Evolutionary conservation across 2,113 vertebrate species (phyloP), one percentile per base, ranked within the genome.

Genomic region (Limanda limanda): DNA sequence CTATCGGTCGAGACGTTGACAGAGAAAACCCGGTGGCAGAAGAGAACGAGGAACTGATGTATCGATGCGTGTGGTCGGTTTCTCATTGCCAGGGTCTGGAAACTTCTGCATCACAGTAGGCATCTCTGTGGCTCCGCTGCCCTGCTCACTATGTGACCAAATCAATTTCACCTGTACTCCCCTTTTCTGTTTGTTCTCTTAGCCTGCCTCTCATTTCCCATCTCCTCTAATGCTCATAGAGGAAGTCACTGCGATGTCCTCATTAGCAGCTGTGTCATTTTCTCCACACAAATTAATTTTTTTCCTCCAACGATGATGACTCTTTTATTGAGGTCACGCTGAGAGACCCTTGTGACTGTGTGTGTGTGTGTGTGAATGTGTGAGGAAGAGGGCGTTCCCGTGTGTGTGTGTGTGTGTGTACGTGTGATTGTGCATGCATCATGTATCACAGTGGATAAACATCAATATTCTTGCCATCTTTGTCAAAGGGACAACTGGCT

Each of bases 271-370:
- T 61, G 88, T 82, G 89, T 84, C 81, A 81, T 89, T 89, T 88
- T 82, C 83, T 78, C 58, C 80, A 71, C 58, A 77, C 81, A 80
- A 76, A 85, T 76, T 86, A 84, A 72, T 67, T 75, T 82, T 73
- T 79, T 72, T 76, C 56, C 80, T 68, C 68, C 68, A 59, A 79
- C 58, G 71, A 79, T 74, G 79, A 91, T 88, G 83, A 79, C 85
- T 81, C 68, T 83, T 90, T 83, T 91, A 92, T 89, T 89, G 91
- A 92, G 91, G 90, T 90, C 90, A 91, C 55, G 58, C 71, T 72
- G 83, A 81, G 74, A 79, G 75, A 81, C 71, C 65, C 56, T 63
- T 47, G 31, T 17, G 52, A 68, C 48, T 64, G 11, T 65, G 12
- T 71, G 42, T 27, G 25, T 25, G 25, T 27, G 1, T 27, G 25